phyloP scores from a whole-genome alignment of 2,797 vertebrate species.

The Rachycentron canadum region DNA sequence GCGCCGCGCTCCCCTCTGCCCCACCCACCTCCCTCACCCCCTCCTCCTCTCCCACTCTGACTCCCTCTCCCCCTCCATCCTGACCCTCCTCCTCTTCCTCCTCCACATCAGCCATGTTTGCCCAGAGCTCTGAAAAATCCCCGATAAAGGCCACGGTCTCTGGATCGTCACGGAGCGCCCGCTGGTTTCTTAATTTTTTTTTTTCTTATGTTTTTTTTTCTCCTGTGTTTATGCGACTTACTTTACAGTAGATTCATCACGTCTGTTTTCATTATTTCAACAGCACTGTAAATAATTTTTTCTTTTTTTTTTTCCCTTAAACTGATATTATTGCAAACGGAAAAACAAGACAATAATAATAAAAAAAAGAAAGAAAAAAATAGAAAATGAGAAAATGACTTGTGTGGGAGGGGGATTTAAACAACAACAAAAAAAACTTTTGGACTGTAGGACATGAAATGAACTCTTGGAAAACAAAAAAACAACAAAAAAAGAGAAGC shows the following conservation, averaged over 20 bases:
- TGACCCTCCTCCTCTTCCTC: conserved; percentile 5
- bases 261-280: conserved; percentile 98
- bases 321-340: conserved; percentile 86
- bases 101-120: conserved; percentile 87
- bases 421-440: conserved; percentile 69
- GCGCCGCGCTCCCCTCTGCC: conserved; percentile 57
- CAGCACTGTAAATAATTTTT: conserved; percentile 95
- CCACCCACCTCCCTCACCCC: conserved; percentile 17
- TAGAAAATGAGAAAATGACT: conserved; percentile 86
- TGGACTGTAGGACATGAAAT: conserved; percentile 90
- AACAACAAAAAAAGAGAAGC: conserved; percentile 67
- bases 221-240: conserved; percentile 95
- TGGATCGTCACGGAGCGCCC: conserved; percentile 91
- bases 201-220: conserved; percentile 43
- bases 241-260: conserved; percentile 98
- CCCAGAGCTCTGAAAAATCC: conserved; percentile 85
- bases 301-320: conserved; percentile 74
- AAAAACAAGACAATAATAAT: conserved; percentile 88
- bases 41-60: conserved; percentile 28
- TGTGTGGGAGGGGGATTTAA: conserved; percentile 79
- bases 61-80: conserved; percentile 76
- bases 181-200: conserved; percentile 67
- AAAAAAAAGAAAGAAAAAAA: conserved; percentile 91
- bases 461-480: conserved; percentile 86
- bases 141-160: conserved; percentile 83